Percentiles rank a stretch among this genome's conserved stretches.
Conservation (phyloP, 2,888 invertebrate species). For the Drosophila mimica region DNA sequence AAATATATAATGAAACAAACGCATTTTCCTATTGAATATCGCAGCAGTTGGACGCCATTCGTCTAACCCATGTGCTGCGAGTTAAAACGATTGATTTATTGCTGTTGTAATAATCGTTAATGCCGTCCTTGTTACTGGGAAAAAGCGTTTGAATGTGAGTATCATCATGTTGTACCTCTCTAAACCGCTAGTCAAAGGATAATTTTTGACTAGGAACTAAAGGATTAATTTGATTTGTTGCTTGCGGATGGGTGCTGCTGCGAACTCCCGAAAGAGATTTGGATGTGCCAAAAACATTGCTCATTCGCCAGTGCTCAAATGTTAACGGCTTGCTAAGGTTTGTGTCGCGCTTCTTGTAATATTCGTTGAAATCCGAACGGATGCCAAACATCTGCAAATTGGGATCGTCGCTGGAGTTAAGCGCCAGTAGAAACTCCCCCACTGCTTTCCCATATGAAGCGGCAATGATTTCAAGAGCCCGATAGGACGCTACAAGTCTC, state of each 20-base stretch:
- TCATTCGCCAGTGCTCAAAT: conserved; percentile 88
- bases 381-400: conserved; percentile 96
- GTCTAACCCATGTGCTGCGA: neutral
- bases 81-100: neutral
- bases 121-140: conserved; percentile 8
- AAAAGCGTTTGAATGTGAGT: conserved; percentile 1
- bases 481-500: conserved; percentile 70
- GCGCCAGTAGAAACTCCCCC: conserved; percentile 92
- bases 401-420: conserved; percentile 93
- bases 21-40: conserved; percentile 12
- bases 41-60: conserved; percentile 18
- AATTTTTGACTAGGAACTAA: neutral
- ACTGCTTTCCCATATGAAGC: conserved; percentile 90
- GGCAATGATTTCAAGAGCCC: conserved; percentile 80
- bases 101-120: neutral
- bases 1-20: conserved; percentile 1
- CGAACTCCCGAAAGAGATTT: conserved; percentile 28
- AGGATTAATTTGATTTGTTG: neutral
- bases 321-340: conserved; percentile 90
- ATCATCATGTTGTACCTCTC: neutral
- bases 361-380: conserved; percentile 97
- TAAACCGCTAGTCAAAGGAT: conserved; percentile 16
- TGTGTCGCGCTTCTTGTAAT: conserved; percentile 93
- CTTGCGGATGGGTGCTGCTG: conserved; percentile 9
- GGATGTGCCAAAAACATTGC: conserved; percentile 65